Evolutionary conservation across 2,888 invertebrate genomes (phyloP), one percentile per base, ranked within the genome.

Genomic region (Hirtodrosophila cameraria): DNA sequence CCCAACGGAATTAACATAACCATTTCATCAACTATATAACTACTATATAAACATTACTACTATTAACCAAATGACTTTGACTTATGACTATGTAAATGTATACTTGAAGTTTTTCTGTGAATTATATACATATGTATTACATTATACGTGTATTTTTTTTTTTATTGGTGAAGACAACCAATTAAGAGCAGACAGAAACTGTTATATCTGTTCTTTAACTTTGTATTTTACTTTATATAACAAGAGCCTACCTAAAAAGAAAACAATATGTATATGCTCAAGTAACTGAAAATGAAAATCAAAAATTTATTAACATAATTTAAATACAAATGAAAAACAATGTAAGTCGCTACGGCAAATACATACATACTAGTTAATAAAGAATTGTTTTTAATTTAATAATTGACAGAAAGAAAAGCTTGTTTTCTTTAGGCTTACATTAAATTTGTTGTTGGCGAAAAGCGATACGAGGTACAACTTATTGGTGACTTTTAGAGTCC

Each of bases 211-310:
- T 15, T 15, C 15, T 13, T n/a, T 28, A 28, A 5, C n/a, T 28
- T n/a, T 28, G 11, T 28, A 28, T 28, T 2, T 2, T 28, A 55
- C 48, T 49, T 28, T 7, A 45, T 50, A 28, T 39, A 23, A 35
- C 8, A 13, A 52, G n/a, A 48, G 41, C 12, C 30, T 16, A 52
- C 49, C 30, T 46, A 39, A 50, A 65, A 45, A 27, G 9, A 30
- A 54, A 57, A n/a, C n/a, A n/a, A n/a, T n/a, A n/a, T n/a, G n/a
- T 52, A 54, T 59, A 38, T 74, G 76, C 82, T 81, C 70, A 77
- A 65, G 78, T 70, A 59, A 61, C 62, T 73, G 70, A 55, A 76
- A 76, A 52, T 46, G 55, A 80, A 72, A 78, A 78, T 76, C 73
- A 73, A 80, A 67, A 67, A 55, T 28, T n/a, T 13, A 50, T 50